Evolutionary conservation across 2,888 invertebrate species (phyloP).

Genomic region (Meghimatium bilineatum): DNA sequence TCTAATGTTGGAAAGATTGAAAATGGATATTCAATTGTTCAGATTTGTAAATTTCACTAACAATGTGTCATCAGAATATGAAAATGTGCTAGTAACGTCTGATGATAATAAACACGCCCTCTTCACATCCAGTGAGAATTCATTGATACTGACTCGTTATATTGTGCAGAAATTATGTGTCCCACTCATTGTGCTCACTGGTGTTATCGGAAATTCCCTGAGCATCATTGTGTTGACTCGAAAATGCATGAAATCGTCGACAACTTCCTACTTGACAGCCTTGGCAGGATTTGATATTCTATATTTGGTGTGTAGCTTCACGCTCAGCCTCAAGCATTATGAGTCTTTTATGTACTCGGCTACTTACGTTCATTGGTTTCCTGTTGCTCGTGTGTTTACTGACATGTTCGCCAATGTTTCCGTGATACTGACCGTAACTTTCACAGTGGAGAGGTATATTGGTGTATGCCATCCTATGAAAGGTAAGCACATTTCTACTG

Average conservation of each 20-base stretch:
- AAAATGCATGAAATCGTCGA: slow-evolving; percentile 72
- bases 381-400: slow-evolving; percentile 81
- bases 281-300: slow-evolving; percentile 85
- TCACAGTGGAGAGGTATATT: slow-evolving; percentile 86
- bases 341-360: not conserved
- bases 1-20: not conserved
- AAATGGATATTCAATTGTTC: not conserved
- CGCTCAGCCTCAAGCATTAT: slow-evolving; percentile 27
- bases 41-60: not conserved
- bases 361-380: slow-evolving; percentile 80
- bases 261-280: slow-evolving; percentile 82
- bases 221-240: slow-evolving; percentile 73
- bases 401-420: slow-evolving; percentile 84
- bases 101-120: not conserved
- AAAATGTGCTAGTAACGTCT: not conserved
- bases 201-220: slow-evolving; percentile 71
- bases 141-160: slow-evolving; percentile 59
- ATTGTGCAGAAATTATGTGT: slow-evolving; percentile 67
- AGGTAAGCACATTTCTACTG: slow-evolving; percentile 76
- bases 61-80: not conserved
- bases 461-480: slow-evolving; percentile 86
- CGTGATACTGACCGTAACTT: slow-evolving; percentile 86
- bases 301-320: slow-evolving; percentile 82
- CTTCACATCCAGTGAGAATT: slow-evolving; percentile 50
- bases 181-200: slow-evolving; percentile 68